A percentile compares a stretch with the other conserved stretches of the same genome.
Conservation (phyloP, 2,113 vertebrate genomes). For the Tiliqua scincoides region DNA sequence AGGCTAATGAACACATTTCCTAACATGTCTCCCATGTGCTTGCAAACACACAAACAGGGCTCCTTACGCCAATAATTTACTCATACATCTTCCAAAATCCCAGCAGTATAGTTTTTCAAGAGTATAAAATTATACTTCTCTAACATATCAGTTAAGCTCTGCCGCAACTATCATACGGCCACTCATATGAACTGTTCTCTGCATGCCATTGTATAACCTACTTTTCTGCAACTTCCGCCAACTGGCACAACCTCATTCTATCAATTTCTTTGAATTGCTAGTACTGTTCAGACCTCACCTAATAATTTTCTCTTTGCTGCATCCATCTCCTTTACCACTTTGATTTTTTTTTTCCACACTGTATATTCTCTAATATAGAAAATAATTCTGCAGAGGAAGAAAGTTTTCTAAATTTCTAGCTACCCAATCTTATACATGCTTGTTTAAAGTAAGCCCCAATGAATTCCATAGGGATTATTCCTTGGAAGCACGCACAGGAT, state of each 20-base stretch:
- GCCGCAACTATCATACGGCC: background rate
- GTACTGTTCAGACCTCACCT: background rate
- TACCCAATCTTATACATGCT: too few species aligned
- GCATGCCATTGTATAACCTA: background rate
- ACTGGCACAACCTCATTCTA: background rate
- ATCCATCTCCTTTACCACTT: background rate
- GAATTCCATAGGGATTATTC: too few species aligned
- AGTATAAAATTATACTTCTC: background rate
- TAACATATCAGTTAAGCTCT: background rate
- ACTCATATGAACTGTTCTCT: background rate
- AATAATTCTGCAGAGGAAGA: background rate
- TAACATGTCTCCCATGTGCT: too few species aligned
- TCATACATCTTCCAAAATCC: background rate
- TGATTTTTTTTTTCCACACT: background rate
- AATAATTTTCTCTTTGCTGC: background rate
- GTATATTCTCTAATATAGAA: background rate
- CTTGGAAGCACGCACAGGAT: too few species aligned
- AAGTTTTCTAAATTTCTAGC: background rate
- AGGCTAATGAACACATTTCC: too few species aligned
- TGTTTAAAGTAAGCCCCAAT: too few species aligned
- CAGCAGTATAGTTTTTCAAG: background rate
- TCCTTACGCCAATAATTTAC: background rate
- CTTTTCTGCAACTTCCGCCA: background rate
- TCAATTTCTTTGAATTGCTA: background rate
- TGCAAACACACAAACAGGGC: too few species aligned